Conservation (phyloP, 1,140 invertebrate species). For the Eumaeus atala region DNA sequence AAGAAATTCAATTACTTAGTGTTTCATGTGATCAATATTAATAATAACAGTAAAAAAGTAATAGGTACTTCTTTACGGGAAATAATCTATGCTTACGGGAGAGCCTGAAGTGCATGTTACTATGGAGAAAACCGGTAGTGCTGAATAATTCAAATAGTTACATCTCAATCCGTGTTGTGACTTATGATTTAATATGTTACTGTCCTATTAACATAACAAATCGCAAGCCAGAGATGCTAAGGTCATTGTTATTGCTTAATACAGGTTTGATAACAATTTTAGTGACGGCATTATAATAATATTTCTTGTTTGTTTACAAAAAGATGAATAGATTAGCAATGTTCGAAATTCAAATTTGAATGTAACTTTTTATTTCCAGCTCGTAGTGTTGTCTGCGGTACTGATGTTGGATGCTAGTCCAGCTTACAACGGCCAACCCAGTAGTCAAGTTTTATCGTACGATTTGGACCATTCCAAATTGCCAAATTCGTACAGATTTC, state of each 20-base stretch:
- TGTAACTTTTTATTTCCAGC: constrained; percentile 26
- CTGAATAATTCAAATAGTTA: neutral
- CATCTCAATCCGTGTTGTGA: neutral
- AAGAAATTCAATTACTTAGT: too few relatives aligned
- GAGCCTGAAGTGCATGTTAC: too few relatives aligned
- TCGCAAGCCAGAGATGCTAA: constrained; percentile 2
- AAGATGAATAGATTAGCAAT: too few relatives aligned
- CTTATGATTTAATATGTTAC: constrained; percentile 4
- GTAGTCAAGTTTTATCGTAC: constrained; percentile 44
- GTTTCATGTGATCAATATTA: too few relatives aligned
- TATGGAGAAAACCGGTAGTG: too few relatives aligned
- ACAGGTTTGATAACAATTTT: constrained; percentile 6
- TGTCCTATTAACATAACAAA: constrained; percentile 7
- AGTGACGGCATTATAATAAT: neutral
- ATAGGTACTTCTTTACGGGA: too few relatives aligned
- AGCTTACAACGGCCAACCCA: constrained; percentile 33
- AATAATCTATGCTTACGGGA: too few relatives aligned
- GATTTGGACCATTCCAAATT: constrained; percentile 49
- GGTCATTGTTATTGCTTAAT: constrained; percentile 4
- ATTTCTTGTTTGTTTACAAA: neutral
- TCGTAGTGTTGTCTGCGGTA: constrained; percentile 27
- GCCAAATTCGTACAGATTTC: constrained; percentile 58
- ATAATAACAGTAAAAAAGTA: too few relatives aligned
- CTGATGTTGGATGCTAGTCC: constrained; percentile 34
- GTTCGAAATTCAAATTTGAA: too few relatives aligned